These are phyloP conservation scores for Sebastes cheni DNA, from an alignment of 2,797 vertebrate genomes.

Conservation along the genomic window DNA sequence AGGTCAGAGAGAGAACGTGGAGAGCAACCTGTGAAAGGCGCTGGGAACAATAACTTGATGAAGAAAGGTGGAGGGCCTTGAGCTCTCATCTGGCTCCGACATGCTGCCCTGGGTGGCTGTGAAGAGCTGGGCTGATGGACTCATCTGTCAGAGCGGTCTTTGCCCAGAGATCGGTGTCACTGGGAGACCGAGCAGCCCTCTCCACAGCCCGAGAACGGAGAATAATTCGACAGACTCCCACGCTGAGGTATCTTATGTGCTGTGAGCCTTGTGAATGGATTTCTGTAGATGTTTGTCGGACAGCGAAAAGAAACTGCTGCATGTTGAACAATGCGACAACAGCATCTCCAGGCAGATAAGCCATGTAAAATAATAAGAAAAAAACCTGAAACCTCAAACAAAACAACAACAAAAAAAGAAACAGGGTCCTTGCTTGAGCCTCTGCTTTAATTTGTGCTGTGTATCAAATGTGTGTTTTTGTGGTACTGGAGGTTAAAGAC, in stretches of 20 bases:
- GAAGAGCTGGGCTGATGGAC: constrained; percentile 31
- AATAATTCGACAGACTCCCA: constrained; percentile 8
- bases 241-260: constrained; percentile 18
- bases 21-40: constrained; percentile 82
- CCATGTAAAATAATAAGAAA: constrained; percentile 47
- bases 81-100: constrained; percentile 27
- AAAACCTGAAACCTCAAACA: constrained; percentile 56
- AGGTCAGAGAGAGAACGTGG: constrained; percentile 65
- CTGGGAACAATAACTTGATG: background rate
- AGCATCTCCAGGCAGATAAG: constrained; percentile 23
- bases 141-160: constrained; percentile 27
- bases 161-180: constrained; percentile 21
- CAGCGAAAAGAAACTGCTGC: constrained; percentile 26
- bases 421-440: constrained; percentile 62
- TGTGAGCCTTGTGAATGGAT: constrained; percentile 35
- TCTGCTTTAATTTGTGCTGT: constrained; percentile 44
- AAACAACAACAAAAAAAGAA: constrained; percentile 25
- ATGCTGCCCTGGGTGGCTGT: constrained; percentile 18
- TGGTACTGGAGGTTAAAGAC: constrained; percentile 57
- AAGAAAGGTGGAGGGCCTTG: background rate
- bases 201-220: constrained; percentile 33
- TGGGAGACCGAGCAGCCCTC: constrained; percentile 16
- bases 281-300: constrained; percentile 32
- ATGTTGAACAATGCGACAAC: constrained; percentile 24
- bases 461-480: constrained; percentile 55